Base-by-base conservation (phyloP, 2,888 invertebrate genomes). In the Mimumesa dahlbomi region DNA sequence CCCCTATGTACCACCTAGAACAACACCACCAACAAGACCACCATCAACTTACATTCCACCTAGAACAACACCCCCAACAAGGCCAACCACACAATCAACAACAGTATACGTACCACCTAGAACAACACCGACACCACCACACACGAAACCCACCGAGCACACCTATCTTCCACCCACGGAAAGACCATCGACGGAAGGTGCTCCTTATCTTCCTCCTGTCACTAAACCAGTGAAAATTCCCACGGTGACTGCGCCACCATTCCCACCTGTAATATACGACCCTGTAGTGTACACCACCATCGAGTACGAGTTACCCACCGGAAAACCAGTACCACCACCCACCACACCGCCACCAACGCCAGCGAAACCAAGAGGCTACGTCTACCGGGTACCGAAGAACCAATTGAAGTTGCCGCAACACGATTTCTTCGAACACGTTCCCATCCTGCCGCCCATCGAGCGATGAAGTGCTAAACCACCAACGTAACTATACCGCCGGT, bases 201-300 rank as follows among this genome's bases (percentile, higher is more conserved):
- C n/a, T n/a, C n/a, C n/a, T n/a, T n/a, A n/a, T n/a, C 38, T 16
- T 16, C 14, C 3, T 14, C 38, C 38, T 5, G 9, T 40, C 16
- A 40, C 16, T 4, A 5, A 6, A 40, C 38, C 14, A n/a, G n/a
- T n/a, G n/a, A n/a, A n/a, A n/a, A n/a, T n/a, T n/a, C 13, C 38
- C 14, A 40, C 14, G 6, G n/a, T 7, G 34, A 34, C n/a, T 11
- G 11, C 34, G 11, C 14, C 16, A 2, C 13, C 14, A 13, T 40
- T 14, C 16, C 13, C 16, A 40, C 38, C 38, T 3, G n/a, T n/a
- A n/a, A n/a, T n/a, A n/a, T n/a, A n/a, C n/a, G n/a, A n/a, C n/a
- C n/a, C n/a, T n/a, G n/a, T n/a, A n/a, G n/a, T n/a, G n/a, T 62
- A 79, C 89, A 25, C 89, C 89, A 21, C 88, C 88, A 0, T 84